Base-by-base conservation (phyloP, 2,797 vertebrate genomes). In the Sebastes cheni region DNA sequence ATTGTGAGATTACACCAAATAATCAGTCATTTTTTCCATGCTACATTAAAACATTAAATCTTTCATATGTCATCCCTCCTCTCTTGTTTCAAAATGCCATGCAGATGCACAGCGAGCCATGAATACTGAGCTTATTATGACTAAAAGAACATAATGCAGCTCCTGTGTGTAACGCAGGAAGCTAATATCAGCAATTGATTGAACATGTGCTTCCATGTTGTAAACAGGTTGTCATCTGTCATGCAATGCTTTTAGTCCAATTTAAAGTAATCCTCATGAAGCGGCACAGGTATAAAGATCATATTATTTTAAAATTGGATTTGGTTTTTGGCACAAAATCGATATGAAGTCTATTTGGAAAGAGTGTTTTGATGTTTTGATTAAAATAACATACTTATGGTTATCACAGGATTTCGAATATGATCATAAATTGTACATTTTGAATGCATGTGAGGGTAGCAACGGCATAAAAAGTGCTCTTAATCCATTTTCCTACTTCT, bases 141-240 rank as follows among this genome's bases (percentile, higher is more conserved):
- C 14, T 1, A 4, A 32, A 30, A 16, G 55, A 65, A 30, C 61
- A 39, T 36, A 50, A 11, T 22, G 50, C 34, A 54, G n/a, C 6
- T 55, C 1, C 4, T 52, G 55, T 34, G 54, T 52, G 29, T 50
- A 22, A 81, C 1, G 8, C 50, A 52, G 29, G 34, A 52, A 36
- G 18, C 34, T 9, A 54, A 23, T 25, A 72, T 68, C 34, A 29
- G 50, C 50, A 50, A 76, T 67, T 55, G 58, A 67, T 80, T 81
- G 72, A 84, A 61, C 78, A 62, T 78, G 58, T 76, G 77, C 71
- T 61, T 72, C 60, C 59, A 39, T 46, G 75, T 42, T 81, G 77
- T 84, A 81, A 89, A 84, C 87, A 82, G 74, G 46, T 83, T 84
- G 77, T 91, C 91, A 75, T 83, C 86, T 67, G 56, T 77, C 78